Percentiles rank a stretch among this genome's conserved stretches.
Conservation (phyloP, 2,888 invertebrate genomes). For the Halictus ligatus region DNA sequence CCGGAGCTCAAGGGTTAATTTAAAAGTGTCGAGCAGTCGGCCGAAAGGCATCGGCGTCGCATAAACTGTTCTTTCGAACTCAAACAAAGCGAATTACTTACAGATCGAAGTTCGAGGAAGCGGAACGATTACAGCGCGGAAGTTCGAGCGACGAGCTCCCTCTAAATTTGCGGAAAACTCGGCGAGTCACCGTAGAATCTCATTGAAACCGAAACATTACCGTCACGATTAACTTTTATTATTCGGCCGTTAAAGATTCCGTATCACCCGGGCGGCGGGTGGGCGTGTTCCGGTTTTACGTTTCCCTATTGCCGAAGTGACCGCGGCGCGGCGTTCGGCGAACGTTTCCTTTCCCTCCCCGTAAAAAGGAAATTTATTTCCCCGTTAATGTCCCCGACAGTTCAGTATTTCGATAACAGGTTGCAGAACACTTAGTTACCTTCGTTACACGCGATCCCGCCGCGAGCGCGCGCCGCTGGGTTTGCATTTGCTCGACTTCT, state of each 20-base stretch:
- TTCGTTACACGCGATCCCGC: conserved; percentile 35
- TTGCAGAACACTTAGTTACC: conserved; percentile 32
- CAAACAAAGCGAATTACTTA: neutral
- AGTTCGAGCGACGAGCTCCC: neutral
- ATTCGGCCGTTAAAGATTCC: conserved; percentile 28
- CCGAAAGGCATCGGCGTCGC: neutral
- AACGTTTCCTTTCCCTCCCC: neutral
- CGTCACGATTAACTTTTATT: conserved; percentile 33
- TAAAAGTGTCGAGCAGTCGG: neutral
- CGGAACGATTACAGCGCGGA: neutral
- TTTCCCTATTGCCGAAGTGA: neutral
- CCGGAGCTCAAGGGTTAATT: neutral
- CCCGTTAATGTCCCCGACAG: conserved; percentile 28
- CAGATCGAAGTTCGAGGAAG: neutral
- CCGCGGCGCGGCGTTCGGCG: neutral
- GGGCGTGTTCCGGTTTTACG: neutral
- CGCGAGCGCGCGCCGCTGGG: neutral
- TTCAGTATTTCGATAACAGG: conserved; percentile 36
- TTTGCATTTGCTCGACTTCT: conserved; percentile 37
- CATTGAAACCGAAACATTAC: neutral
- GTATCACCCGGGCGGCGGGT: conserved; percentile 12
- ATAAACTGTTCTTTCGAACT: neutral
- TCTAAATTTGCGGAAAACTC: neutral
- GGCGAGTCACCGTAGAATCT: neutral
- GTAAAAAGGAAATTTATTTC: conserved; percentile 45